Evolutionary conservation across 2,888 invertebrate species (phyloP).

Genomic region (Euzophera pinguis): DNA sequence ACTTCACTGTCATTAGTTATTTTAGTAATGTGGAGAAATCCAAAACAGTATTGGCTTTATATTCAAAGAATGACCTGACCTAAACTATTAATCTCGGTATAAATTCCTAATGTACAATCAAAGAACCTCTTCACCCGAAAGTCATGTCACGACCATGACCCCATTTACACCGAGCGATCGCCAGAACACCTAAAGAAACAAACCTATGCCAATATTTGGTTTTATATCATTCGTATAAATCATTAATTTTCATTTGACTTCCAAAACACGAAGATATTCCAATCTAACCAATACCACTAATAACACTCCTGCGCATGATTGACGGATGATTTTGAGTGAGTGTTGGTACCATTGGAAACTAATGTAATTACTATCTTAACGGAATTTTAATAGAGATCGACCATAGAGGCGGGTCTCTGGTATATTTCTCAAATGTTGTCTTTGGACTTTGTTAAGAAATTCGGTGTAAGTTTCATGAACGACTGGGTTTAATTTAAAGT

Average conservation of each 20-base stretch:
- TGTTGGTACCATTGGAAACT: slow-evolving; percentile 31
- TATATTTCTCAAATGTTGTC: slow-evolving; percentile 22
- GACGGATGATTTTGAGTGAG: slow-evolving; percentile 48
- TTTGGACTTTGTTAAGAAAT: slow-evolving; percentile 16
- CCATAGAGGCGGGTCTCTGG: slow-evolving; percentile 29
- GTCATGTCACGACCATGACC: slow-evolving; percentile 7
- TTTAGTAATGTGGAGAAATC: too few relatives aligned
- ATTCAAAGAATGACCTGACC: not conserved
- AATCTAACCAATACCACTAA: slow-evolving; percentile 26
- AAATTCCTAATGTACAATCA: slow-evolving; percentile 6
- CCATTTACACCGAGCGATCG: not conserved
- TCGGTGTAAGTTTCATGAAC: slow-evolving; percentile 11
- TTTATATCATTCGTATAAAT: slow-evolving; percentile 23
- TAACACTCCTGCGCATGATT: slow-evolving; percentile 38
- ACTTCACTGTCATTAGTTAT: too few relatives aligned
- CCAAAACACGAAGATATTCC: slow-evolving; percentile 13
- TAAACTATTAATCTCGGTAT: slow-evolving; percentile 5
- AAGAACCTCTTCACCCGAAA: slow-evolving; percentile 1
- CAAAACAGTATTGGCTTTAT: too few relatives aligned
- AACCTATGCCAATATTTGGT: slow-evolving; percentile 23
- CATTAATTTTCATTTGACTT: slow-evolving; percentile 27
- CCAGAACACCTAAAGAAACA: slow-evolving; percentile 6
- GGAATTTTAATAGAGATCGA: slow-evolving; percentile 61
- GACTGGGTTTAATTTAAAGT: slow-evolving; percentile 3
- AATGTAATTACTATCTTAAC: slow-evolving; percentile 55